phyloP scores from a whole-genome alignment of 2,113 vertebrate genomes.

The Pongo abelii region DNA sequence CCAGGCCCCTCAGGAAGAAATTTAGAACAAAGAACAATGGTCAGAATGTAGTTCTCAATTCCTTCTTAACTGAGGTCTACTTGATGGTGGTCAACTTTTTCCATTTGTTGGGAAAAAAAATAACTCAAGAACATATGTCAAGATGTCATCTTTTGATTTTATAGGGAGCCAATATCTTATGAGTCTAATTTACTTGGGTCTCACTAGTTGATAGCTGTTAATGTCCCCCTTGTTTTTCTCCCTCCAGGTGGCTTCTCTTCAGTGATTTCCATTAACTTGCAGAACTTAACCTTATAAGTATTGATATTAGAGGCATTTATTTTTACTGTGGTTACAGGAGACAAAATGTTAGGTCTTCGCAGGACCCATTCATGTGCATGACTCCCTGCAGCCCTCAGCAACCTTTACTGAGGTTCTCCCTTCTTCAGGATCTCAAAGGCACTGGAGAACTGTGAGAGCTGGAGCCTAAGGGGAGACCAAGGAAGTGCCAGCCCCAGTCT shows the following conservation, averaged over 20 bases:
- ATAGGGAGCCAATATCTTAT: too few relatives aligned
- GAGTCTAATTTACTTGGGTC: too few relatives aligned
- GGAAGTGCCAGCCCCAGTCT: neutral
- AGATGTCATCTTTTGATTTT: too few relatives aligned
- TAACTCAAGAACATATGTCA: too few relatives aligned
- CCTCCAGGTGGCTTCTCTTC: constrained; percentile 34
- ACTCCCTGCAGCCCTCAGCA: constrained; percentile 63
- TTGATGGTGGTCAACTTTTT: too few relatives aligned
- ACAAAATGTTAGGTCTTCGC: constrained; percentile 75
- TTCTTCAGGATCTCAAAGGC: constrained; percentile 51
- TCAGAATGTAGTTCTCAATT: too few relatives aligned
- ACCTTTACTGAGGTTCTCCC: constrained; percentile 45
- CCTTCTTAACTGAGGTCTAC: too few relatives aligned
- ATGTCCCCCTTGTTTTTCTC: neutral
- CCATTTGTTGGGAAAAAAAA: too few relatives aligned
- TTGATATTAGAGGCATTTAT: constrained; percentile 75
- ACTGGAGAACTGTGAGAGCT: neutral
- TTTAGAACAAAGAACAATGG: too few relatives aligned
- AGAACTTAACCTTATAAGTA: constrained; percentile 66
- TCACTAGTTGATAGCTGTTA: too few relatives aligned
- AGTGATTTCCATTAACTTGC: neutral
- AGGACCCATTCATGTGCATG: constrained; percentile 70
- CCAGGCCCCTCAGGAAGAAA: too few relatives aligned
- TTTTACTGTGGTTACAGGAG: constrained; percentile 66
- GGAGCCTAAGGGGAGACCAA: fast-evolving